A percentile compares a stretch with the other conserved stretches of the same genome.
Conservation (phyloP, 2,888 invertebrate genomes). For the Trilocha varians region DNA sequence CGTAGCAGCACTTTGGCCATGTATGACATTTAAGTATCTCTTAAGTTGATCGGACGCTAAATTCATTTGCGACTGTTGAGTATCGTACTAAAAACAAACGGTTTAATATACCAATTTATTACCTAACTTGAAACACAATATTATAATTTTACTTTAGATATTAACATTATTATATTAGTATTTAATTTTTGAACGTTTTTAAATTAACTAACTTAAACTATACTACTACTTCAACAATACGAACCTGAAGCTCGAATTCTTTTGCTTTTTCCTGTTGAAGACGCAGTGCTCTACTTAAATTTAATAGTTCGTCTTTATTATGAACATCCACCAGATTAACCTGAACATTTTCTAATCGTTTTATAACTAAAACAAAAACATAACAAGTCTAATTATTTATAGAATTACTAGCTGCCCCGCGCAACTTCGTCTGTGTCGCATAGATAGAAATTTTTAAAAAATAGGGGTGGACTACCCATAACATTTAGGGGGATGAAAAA, state of each 20-base stretch:
- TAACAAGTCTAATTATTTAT: background rate
- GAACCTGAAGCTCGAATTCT: constrained; percentile 60
- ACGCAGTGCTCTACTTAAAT: constrained; percentile 61
- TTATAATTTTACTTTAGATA: background rate
- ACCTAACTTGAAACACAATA: background rate
- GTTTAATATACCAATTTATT: background rate
- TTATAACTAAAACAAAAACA: constrained; percentile 50
- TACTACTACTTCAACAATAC: background rate
- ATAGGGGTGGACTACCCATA: too few relatives aligned
- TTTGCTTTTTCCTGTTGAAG: constrained; percentile 66
- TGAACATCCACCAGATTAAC: constrained; percentile 77
- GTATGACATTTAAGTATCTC: constrained; percentile 75
- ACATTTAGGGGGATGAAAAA: too few relatives aligned
- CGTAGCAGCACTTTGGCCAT: constrained; percentile 62
- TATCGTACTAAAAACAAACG: constrained; percentile 42
- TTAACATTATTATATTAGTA: too few relatives aligned
- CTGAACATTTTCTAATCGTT: constrained; percentile 65
- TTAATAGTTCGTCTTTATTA: constrained; percentile 77
- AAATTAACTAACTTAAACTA: too few relatives aligned
- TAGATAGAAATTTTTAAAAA: too few relatives aligned
- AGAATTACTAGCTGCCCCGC: constrained; percentile 5
- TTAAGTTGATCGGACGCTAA: constrained; percentile 74
- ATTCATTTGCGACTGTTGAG: constrained; percentile 61
- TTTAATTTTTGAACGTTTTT: too few relatives aligned
- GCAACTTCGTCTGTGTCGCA: too few relatives aligned